Conservation (phyloP, 2,797 vertebrate genomes). For the Lepidocolaptes lacrymiger region DNA sequence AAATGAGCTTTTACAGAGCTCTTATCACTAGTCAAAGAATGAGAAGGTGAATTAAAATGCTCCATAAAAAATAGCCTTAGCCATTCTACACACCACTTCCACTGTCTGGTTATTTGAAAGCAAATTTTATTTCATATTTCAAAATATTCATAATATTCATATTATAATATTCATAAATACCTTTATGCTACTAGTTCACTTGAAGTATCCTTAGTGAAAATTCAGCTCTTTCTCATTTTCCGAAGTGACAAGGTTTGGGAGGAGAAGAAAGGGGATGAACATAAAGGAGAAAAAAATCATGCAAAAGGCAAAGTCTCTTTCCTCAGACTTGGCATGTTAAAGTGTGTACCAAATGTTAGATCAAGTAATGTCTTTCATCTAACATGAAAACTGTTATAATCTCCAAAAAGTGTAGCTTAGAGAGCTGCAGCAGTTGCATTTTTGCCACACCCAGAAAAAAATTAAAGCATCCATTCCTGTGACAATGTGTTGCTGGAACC, state of each 20-base stretch:
- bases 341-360: not conserved
- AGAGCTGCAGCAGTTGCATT: not conserved
- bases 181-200: not conserved
- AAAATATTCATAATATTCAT: not conserved
- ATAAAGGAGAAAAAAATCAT: not conserved
- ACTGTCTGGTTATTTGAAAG: not conserved
- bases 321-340: not conserved
- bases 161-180: not conserved
- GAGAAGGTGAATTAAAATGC: not conserved
- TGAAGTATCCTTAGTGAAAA: not conserved
- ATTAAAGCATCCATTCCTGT: not conserved
- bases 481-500: not conserved
- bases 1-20: not conserved
- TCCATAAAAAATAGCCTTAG: not conserved
- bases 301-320: rapidly evolving
- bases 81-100: not conserved
- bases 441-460: not conserved
- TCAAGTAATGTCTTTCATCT: not conserved
- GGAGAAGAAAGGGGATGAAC: not conserved
- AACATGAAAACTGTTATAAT: not conserved
- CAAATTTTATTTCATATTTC: not conserved
- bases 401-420: not conserved
- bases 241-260: not conserved
- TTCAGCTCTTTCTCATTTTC: not conserved
- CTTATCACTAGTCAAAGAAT: not conserved